Conservation (phyloP, 1,140 invertebrate species). For the Protaetia brevitarsis region DNA sequence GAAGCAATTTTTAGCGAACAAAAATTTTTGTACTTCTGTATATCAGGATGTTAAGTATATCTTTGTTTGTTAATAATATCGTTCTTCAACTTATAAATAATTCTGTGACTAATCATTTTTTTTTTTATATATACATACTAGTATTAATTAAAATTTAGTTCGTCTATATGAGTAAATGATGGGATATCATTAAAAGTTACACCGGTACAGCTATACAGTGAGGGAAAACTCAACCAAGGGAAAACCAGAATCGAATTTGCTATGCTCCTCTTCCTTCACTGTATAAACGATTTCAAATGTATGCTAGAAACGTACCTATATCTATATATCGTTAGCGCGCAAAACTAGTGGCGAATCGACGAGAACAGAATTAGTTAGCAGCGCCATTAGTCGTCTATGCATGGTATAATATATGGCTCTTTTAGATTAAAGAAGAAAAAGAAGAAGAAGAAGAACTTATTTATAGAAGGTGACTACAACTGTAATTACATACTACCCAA, state of each 20-base stretch:
- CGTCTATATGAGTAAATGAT: not conserved
- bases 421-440: too few relatives aligned
- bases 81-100: too few relatives aligned
- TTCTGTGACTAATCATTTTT: not conserved
- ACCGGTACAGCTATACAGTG: not conserved
- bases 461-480: too few relatives aligned
- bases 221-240: not conserved
- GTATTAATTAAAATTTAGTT: too few relatives aligned
- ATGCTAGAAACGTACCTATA: not conserved
- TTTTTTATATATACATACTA: too few relatives aligned
- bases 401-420: too few relatives aligned
- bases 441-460: too few relatives aligned
- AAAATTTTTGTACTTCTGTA: slow-evolving; percentile 12
- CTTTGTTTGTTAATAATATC: not conserved
- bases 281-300: not conserved
- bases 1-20: slow-evolving; percentile 28
- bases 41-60: slow-evolving; percentile 5
- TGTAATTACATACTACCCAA: not conserved
- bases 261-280: not conserved
- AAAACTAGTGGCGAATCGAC: too few relatives aligned
- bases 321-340: too few relatives aligned
- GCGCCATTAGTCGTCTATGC: too few relatives aligned
- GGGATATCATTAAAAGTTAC: not conserved
- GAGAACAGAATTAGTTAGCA: too few relatives aligned
- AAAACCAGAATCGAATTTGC: not conserved